These are phyloP conservation scores for Xyrauchen texanus DNA, from an alignment of 2,113 vertebrate species.

Conservation along the genomic window DNA sequence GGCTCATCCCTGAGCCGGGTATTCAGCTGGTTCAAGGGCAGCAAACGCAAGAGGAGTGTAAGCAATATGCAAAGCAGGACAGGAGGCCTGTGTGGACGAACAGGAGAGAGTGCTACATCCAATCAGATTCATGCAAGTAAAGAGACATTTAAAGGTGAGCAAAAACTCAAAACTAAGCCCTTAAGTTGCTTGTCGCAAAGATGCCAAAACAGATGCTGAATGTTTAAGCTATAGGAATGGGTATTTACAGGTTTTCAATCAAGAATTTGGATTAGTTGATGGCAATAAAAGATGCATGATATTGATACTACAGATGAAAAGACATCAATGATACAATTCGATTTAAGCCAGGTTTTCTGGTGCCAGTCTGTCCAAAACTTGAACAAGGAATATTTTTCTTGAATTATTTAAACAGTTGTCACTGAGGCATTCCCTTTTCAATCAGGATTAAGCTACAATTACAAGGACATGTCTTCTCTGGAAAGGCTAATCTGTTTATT, in stretches of 20 bases:
- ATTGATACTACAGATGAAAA: not conserved
- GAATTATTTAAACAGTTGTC: constrained; percentile 14
- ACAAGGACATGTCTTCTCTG: constrained; percentile 13
- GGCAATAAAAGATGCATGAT: not conserved
- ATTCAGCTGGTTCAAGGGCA: constrained; percentile 86
- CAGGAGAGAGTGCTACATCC: constrained; percentile 46
- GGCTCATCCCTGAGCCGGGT: constrained; percentile 81
- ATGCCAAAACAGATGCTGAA: no score
- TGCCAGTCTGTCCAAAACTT: constrained; percentile 7
- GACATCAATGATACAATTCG: not conserved
- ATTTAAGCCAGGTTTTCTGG: not conserved
- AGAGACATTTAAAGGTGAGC: constrained; percentile 68
- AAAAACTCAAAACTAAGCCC: not conserved
- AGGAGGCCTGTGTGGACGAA: constrained; percentile 43
- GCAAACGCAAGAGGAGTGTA: constrained; percentile 72
- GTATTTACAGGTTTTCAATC: not conserved
- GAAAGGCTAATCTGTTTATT: constrained; percentile 17
- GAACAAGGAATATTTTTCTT: not conserved
- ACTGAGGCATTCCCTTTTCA: not conserved
- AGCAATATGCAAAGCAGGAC: constrained; percentile 62
- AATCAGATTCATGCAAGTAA: constrained; percentile 57
- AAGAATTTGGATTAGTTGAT: not conserved
- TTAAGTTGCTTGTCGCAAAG: no score
- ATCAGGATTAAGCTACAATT: constrained; percentile 3
- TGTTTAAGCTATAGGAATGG: not conserved